Evolutionary conservation across 2,888 invertebrate species (phyloP).

Genomic region (Homarus gammarus): DNA sequence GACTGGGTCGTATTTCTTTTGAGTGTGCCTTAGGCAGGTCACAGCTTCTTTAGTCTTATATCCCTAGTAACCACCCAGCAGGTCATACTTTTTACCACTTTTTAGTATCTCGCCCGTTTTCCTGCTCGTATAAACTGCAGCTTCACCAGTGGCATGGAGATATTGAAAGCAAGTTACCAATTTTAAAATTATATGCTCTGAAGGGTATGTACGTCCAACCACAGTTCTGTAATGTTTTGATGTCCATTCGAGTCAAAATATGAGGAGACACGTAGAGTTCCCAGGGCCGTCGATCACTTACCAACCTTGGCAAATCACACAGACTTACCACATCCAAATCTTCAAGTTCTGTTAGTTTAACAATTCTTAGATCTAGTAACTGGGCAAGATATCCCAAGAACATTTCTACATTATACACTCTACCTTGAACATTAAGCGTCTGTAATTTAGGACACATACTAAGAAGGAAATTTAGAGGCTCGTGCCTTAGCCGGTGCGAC

Average conservation of each 20-base stretch:
- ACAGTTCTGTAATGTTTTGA: slow-evolving; percentile 3
- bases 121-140: too few species aligned
- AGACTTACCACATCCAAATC: background rate
- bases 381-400: slow-evolving; percentile 9
- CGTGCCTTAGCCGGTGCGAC: background rate
- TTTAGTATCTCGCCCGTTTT: too few species aligned
- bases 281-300: slow-evolving; percentile 3
- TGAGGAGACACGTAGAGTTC: background rate
- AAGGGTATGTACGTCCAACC: slow-evolving; percentile 5
- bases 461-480: background rate
- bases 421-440: background rate
- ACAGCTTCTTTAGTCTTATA: too few species aligned
- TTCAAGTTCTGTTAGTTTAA: background rate
- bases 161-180: background rate
- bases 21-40: too few species aligned
- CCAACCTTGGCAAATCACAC: background rate
- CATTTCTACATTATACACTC: background rate
- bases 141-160: background rate
- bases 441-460: background rate
- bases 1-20: too few species aligned
- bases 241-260: background rate
- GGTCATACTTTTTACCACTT: too few species aligned
- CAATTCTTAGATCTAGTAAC: background rate
- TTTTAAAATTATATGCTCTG: background rate
- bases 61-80: too few species aligned